Percentiles rank a stretch among this genome's conserved stretches.
These are phyloP conservation scores for Zootermopsis nevadensis DNA, from an alignment of 2,888 invertebrate genomes.

Conservation along the genomic window DNA sequence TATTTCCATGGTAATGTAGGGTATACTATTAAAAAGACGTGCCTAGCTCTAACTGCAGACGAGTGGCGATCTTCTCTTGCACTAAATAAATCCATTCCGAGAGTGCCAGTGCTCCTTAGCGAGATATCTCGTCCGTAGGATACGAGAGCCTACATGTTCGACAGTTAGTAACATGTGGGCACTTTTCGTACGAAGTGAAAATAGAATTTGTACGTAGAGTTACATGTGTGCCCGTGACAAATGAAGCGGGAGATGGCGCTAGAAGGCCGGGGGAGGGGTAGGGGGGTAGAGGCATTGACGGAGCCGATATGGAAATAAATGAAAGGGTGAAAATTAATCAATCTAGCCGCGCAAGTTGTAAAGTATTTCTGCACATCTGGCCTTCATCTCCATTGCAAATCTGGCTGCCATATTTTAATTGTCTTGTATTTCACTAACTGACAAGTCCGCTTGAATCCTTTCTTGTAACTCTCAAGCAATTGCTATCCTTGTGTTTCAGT, in stretches of 20 bases:
- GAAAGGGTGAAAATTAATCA: slow-evolving; percentile 51
- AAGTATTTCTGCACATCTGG: slow-evolving; percentile 36
- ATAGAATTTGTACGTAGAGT: not conserved
- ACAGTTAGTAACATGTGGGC: not conserved
- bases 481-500: too few species aligned
- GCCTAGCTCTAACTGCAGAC: too few species aligned
- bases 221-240: slow-evolving; percentile 16
- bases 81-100: too few species aligned
- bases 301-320: slow-evolving; percentile 34
- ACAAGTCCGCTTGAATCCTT: not conserved
- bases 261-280: not conserved
- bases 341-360: slow-evolving; percentile 34
- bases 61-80: too few species aligned
- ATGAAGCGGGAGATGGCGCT: not conserved
- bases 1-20: too few species aligned
- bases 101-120: too few species aligned
- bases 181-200: not conserved
- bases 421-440: not conserved
- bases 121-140: too few species aligned
- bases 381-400: slow-evolving; percentile 44
- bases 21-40: too few species aligned
- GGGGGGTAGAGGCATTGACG: not conserved
- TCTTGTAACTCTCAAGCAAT: too few species aligned
- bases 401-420: slow-evolving; percentile 21
- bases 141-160: not conserved